phyloP scores from a whole-genome alignment of 1,140 invertebrate species.

The Parapsyche elsis region DNA sequence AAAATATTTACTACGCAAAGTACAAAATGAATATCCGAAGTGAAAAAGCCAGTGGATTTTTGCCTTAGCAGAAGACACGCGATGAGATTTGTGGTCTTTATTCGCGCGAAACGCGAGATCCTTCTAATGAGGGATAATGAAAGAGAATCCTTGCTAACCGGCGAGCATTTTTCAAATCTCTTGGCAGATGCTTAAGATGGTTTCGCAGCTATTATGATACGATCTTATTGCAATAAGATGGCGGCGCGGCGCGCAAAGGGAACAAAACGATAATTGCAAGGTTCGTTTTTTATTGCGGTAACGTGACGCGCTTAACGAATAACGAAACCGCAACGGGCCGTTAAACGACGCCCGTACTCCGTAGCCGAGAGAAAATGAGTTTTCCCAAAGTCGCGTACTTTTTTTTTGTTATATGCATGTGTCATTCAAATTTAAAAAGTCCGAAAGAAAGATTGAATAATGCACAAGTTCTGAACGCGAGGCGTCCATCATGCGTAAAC shows the following conservation, averaged over 20 bases:
- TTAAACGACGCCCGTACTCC: slow-evolving; percentile 18
- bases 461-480: slow-evolving; percentile 2
- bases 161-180: slow-evolving; percentile 17
- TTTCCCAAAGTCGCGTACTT: background rate
- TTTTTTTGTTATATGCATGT: background rate
- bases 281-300: slow-evolving; percentile 50
- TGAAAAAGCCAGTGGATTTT: background rate
- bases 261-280: slow-evolving; percentile 53
- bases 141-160: slow-evolving; percentile 19
- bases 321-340: slow-evolving; percentile 20
- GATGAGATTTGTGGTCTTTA: too few species aligned
- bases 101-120: background rate
- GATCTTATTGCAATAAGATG: slow-evolving; percentile 31
- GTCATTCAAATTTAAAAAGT: slow-evolving; percentile 1
- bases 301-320: slow-evolving; percentile 49
- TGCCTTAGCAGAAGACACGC: background rate
- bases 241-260: slow-evolving; percentile 24
- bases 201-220: slow-evolving; percentile 20
- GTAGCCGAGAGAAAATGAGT: slow-evolving; percentile 17
- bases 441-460: background rate
- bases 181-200: slow-evolving; percentile 20
- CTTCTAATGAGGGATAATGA: slow-evolving; percentile 23
- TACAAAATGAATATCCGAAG: background rate
- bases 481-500: slow-evolving; percentile 35
- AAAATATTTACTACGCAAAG: background rate